Conservation (phyloP, 2,797 vertebrate genomes). For the Coregonus sp. region DNA sequence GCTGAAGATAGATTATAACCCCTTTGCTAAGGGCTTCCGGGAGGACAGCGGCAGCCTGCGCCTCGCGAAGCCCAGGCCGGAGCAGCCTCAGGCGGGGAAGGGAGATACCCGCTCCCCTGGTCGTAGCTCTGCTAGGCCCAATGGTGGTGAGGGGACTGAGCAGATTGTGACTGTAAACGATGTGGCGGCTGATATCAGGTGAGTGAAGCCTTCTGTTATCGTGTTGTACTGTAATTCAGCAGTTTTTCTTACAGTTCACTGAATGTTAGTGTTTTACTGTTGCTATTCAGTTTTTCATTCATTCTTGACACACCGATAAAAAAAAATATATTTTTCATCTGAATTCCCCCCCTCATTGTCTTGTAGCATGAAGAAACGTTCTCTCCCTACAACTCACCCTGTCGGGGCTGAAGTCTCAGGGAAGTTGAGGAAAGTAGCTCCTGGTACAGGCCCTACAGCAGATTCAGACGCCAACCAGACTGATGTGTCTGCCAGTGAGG, state of each 20-base stretch:
- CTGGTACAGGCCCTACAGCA: neutral
- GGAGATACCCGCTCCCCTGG: neutral
- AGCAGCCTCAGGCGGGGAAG: conserved; percentile 46
- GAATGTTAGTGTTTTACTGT: neutral
- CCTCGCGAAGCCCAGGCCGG: conserved; percentile 40
- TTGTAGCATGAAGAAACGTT: conserved; percentile 40
- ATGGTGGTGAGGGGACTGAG: neutral
- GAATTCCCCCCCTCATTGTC: neutral
- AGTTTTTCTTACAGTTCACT: too few relatives aligned
- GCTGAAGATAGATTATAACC: conserved; percentile 94
- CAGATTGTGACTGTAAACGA: neutral
- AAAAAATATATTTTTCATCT: neutral
- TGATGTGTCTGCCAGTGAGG: conserved; percentile 53
- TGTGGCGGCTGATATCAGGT: neutral
- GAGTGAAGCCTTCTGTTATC: neutral
- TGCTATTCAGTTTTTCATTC: too few relatives aligned
- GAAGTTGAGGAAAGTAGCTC: conserved; percentile 43
- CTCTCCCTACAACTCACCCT: neutral
- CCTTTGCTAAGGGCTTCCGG: conserved; percentile 91
- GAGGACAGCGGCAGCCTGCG: conserved; percentile 82
- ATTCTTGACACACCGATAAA: neutral
- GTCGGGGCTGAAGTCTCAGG: conserved; percentile 48
- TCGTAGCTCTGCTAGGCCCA: neutral
- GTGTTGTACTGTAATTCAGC: neutral
- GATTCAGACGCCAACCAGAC: conserved; percentile 63